Evolutionary conservation across 1,140 invertebrate species (phyloP).

Genomic region (Diorhabda carinulata): DNA sequence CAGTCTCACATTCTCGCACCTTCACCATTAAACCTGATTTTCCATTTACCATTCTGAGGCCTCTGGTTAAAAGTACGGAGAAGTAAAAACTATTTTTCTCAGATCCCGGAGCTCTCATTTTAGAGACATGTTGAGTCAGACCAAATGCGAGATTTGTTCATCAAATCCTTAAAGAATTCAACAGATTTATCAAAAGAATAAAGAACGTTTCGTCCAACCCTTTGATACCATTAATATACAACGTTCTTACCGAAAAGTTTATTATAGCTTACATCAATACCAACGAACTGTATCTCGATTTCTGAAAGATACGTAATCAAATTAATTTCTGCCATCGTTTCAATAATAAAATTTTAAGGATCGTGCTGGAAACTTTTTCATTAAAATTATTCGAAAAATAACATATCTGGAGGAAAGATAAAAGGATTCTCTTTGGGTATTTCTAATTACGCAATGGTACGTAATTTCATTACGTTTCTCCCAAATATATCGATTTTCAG

Average conservation of each 20-base stretch:
- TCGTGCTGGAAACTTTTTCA: conserved; percentile 11
- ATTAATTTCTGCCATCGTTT: background rate
- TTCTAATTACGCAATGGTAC: conserved; percentile 22
- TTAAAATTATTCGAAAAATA: conserved; percentile 18
- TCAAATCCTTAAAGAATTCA: no score
- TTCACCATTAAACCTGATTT: no score
- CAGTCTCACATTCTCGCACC: no score
- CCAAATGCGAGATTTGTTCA: no score
- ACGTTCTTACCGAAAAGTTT: background rate
- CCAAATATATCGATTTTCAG: background rate
- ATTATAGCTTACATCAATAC: background rate
- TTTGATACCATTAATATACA: background rate
- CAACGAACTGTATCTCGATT: conserved; percentile 5
- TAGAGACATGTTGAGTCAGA: no score
- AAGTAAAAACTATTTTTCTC: no score
- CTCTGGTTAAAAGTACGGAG: no score
- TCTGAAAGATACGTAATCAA: background rate
- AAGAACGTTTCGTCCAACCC: background rate
- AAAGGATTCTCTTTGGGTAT: background rate
- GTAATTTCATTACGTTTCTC: conserved; percentile 21
- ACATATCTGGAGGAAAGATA: conserved; percentile 9
- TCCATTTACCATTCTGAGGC: no score
- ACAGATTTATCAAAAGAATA: no score
- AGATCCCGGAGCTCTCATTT: no score
- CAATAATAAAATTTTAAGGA: conserved; percentile 9